Percentiles rank a stretch among this genome's conserved stretches.
Evolutionary conservation across 2,888 invertebrate genomes (phyloP).

Genomic region (Habroteleia sp.): DNA sequence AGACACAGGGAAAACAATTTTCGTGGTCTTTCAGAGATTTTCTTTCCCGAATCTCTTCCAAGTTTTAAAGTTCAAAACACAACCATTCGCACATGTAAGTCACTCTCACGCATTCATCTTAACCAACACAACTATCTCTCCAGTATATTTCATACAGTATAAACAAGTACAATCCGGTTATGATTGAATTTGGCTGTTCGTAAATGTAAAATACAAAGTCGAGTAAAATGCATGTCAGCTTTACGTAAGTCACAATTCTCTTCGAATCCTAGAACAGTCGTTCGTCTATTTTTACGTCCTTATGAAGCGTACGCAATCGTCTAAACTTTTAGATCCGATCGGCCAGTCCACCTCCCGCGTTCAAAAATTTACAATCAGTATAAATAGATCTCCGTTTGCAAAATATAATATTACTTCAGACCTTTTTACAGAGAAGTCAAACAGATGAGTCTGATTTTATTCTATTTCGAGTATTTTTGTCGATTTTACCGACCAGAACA

Average conservation of each 20-base stretch:
- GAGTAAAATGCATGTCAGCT: slow-evolving; percentile 35
- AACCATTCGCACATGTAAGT: slow-evolving; percentile 25
- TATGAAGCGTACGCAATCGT: slow-evolving; percentile 36
- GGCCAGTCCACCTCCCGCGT: slow-evolving; percentile 20
- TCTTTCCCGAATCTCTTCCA: slow-evolving; percentile 16
- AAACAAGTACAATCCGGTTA: slow-evolving; percentile 42
- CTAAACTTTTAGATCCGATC: slow-evolving; percentile 33
- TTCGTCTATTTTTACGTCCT: slow-evolving; percentile 44
- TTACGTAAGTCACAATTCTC: slow-evolving; percentile 46
- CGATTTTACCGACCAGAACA: too few relatives aligned
- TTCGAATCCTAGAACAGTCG: slow-evolving; percentile 39
- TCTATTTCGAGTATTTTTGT: too few relatives aligned
- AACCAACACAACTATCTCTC: slow-evolving; percentile 25
- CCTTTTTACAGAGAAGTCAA: too few relatives aligned
- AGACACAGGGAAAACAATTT: background rate
- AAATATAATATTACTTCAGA: too few relatives aligned
- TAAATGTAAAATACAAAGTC: slow-evolving; percentile 44
- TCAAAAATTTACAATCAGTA: slow-evolving; percentile 9
- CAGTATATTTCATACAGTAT: slow-evolving; percentile 24
- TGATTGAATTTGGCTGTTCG: slow-evolving; percentile 26
- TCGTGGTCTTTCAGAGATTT: background rate
- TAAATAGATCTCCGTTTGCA: too few relatives aligned
- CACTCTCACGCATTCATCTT: slow-evolving; percentile 31
- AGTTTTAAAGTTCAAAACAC: slow-evolving; percentile 10
- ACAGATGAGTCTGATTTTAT: too few relatives aligned